Percentiles rank a stretch among this genome's conserved stretches.
Evolutionary conservation across 2,113 vertebrate genomes (phyloP).

Genomic region (Oreotrochilus melanogaster): DNA sequence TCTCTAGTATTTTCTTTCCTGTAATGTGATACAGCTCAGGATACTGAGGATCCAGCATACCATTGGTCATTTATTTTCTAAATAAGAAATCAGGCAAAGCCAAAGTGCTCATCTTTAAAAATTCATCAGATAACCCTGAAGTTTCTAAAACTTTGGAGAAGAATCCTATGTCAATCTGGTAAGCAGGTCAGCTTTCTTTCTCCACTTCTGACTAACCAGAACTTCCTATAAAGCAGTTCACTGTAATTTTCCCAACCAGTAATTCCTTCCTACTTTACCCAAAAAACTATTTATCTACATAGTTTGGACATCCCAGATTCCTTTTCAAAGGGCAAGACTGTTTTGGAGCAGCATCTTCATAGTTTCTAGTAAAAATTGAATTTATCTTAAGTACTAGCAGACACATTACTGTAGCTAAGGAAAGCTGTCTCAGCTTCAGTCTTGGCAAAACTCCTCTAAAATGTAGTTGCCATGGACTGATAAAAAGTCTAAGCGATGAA

Average conservation of each 20-base stretch:
- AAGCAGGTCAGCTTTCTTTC: neutral
- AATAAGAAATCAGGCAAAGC: neutral
- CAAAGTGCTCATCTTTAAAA: neutral
- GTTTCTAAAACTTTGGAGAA: neutral
- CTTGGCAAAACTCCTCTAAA: neutral
- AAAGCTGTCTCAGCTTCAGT: neutral
- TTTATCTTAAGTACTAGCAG: neutral
- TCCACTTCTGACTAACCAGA: neutral
- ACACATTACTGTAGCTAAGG: neutral
- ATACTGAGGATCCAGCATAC: neutral
- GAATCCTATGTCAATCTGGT: neutral
- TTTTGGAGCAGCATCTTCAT: neutral
- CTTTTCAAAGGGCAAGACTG: neutral
- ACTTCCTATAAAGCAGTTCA: neutral
- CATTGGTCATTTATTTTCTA: neutral
- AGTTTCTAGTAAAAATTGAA: neutral
- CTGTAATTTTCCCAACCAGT: neutral
- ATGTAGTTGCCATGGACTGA: neutral
- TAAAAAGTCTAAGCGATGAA: neutral
- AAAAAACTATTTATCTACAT: neutral
- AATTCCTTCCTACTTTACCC: neutral
- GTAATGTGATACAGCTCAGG: neutral
- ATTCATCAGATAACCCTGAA: neutral
- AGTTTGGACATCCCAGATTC: neutral
- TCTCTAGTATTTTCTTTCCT: neutral